Evolutionary conservation across 2,888 invertebrate species (phyloP).

Genomic region (Kryphioiulus occultus): DNA sequence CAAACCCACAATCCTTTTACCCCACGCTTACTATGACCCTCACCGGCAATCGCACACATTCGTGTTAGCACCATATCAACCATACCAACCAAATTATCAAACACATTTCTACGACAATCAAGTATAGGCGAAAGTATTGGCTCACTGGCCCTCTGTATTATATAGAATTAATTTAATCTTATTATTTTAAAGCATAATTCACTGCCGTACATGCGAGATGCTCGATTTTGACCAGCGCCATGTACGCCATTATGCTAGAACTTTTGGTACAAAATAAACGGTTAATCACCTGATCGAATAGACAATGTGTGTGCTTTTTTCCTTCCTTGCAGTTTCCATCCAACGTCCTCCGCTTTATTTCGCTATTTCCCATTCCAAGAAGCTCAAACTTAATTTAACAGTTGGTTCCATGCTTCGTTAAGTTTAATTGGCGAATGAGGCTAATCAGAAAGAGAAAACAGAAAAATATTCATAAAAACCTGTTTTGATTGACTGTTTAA

Average conservation of each 20-base stretch:
- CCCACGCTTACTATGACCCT: constrained; percentile 27
- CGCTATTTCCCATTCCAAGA: not conserved
- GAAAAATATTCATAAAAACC: not conserved
- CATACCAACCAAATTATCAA: not conserved
- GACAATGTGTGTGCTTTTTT: not conserved
- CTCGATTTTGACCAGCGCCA: not conserved
- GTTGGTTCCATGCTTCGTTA: not conserved
- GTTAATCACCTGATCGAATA: not conserved
- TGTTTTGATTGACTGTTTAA: not conserved
- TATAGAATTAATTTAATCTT: not conserved
- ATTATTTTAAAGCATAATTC: constrained; percentile 24
- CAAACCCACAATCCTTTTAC: constrained; percentile 44
- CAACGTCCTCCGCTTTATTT: not conserved
- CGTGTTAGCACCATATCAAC: not conserved
- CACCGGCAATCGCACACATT: not conserved
- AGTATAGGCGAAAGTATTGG: not conserved
- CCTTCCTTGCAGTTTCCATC: constrained; percentile 19
- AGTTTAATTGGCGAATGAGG: not conserved
- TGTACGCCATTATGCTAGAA: not conserved
- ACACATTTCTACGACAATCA: not conserved
- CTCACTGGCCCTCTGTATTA: not conserved
- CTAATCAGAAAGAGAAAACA: too few species aligned
- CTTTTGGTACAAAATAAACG: constrained; percentile 15
- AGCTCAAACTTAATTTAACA: not conserved
- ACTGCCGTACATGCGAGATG: not conserved